Percentiles rank a stretch among this genome's conserved stretches.
Conservation (phyloP, 2,113 vertebrate genomes). For the Amphilophus citrinellus region DNA sequence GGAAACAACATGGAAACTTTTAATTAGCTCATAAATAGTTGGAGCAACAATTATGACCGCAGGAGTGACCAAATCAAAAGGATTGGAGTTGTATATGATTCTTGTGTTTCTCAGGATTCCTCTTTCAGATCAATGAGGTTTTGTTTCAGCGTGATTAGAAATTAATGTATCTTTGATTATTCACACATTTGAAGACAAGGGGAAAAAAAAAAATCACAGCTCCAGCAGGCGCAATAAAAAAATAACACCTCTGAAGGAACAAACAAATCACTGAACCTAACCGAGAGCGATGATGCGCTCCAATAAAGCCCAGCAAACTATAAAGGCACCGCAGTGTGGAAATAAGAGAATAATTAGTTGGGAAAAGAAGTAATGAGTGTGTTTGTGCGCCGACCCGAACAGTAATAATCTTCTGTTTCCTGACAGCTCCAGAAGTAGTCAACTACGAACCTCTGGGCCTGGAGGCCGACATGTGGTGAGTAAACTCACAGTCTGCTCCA, state of each 20-base stretch:
- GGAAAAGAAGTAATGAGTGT: background rate
- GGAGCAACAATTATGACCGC: background rate
- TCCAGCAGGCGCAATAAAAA: background rate
- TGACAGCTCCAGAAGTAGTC: constrained; percentile 96
- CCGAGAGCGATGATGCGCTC: background rate
- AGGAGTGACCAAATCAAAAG: too few relatives aligned
- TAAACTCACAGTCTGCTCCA: constrained; percentile 4
- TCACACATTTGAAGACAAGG: constrained; percentile 6
- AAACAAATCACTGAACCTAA: background rate
- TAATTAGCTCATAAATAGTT: background rate
- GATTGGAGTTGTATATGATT: too few relatives aligned
- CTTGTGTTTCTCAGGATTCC: background rate
- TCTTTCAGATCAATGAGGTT: background rate
- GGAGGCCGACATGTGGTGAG: constrained; percentile 99
- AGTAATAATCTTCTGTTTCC: fast-evolving
- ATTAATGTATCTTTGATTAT: background rate
- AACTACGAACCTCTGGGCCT: constrained; percentile 98
- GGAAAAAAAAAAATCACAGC: background rate
- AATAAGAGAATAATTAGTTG: background rate
- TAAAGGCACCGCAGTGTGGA: background rate
- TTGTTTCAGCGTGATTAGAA: background rate
- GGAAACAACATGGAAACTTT: background rate
- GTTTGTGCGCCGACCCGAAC: background rate
- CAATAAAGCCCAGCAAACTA: background rate
- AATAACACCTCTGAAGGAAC: constrained; percentile 2